These are phyloP conservation scores for Germaria angustata DNA, from an alignment of 2,888 invertebrate genomes.

Conservation along the genomic window DNA sequence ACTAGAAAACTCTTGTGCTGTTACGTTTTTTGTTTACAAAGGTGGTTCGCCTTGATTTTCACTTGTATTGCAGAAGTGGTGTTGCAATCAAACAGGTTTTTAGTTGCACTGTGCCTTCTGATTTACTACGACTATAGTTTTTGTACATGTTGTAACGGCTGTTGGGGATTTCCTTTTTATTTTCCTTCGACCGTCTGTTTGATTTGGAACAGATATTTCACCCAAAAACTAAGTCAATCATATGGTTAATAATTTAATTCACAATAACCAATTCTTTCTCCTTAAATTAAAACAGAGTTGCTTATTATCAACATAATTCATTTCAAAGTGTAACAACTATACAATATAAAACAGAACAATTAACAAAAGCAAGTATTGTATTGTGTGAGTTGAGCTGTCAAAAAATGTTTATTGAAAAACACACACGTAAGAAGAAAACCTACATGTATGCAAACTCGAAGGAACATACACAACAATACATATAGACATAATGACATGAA, in stretches of 20 bases:
- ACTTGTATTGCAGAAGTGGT: constrained; percentile 6
- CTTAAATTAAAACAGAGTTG: too few species aligned
- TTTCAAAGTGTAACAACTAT: too few species aligned
- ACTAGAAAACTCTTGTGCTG: background rate
- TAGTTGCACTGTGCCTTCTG: background rate
- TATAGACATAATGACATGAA: too few species aligned
- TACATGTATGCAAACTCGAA: too few species aligned
- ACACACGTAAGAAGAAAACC: too few species aligned
- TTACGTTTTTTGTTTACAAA: constrained; percentile 28
- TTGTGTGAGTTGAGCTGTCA: too few species aligned
- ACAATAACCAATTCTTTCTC: too few species aligned
- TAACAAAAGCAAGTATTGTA: too few species aligned
- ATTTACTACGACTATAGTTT: background rate
- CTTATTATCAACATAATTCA: too few species aligned
- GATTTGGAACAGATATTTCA: background rate
- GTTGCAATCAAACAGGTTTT: constrained; percentile 56
- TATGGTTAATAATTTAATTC: background rate
- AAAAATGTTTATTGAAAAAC: too few species aligned
- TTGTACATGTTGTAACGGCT: constrained; percentile 12
- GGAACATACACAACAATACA: too few species aligned
- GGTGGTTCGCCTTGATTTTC: constrained; percentile 46
- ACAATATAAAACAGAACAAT: too few species aligned
- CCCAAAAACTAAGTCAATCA: background rate
- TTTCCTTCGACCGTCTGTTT: background rate
- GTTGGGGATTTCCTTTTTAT: constrained; percentile 1